Conservation (phyloP, 2,797 vertebrate genomes). For the Odontamblyopus rebecca region DNA sequence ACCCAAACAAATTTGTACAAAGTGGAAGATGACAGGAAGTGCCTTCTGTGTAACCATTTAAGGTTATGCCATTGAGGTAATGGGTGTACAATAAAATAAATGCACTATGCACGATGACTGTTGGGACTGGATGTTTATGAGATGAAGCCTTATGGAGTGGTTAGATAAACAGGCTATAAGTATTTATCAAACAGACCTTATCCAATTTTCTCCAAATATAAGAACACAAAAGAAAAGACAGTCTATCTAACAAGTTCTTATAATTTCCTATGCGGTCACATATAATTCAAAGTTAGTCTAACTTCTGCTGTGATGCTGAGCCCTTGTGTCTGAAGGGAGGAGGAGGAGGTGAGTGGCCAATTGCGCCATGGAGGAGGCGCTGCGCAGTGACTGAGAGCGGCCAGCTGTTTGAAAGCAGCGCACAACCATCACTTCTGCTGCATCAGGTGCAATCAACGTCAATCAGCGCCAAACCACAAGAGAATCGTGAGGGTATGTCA, state of each 20-base stretch:
- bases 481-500: neutral
- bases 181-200: too few relatives aligned
- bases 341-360: constrained; percentile 61
- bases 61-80: neutral
- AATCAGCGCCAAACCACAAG: constrained; percentile 29
- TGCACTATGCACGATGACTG: too few relatives aligned
- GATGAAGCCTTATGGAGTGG: too few relatives aligned
- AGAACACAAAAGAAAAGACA: too few relatives aligned
- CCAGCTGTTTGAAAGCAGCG: constrained; percentile 71
- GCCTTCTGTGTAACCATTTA: neutral
- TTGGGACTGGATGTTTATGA: too few relatives aligned
- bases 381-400: constrained; percentile 47
- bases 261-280: neutral
- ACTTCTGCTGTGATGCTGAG: constrained; percentile 22
- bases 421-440: constrained; percentile 44
- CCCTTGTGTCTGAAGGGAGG: constrained; percentile 29
- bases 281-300: neutral
- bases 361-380: constrained; percentile 56
- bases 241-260: too few relatives aligned
- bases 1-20: too few relatives aligned
- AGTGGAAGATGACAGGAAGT: neutral
- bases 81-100: neutral
- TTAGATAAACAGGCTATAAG: too few relatives aligned
- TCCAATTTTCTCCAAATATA: too few relatives aligned
- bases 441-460: constrained; percentile 62